A percentile compares a stretch with the other conserved stretches of the same genome.
Conservation (phyloP, 2,797 vertebrate species). For the Nyctibius grandis region DNA sequence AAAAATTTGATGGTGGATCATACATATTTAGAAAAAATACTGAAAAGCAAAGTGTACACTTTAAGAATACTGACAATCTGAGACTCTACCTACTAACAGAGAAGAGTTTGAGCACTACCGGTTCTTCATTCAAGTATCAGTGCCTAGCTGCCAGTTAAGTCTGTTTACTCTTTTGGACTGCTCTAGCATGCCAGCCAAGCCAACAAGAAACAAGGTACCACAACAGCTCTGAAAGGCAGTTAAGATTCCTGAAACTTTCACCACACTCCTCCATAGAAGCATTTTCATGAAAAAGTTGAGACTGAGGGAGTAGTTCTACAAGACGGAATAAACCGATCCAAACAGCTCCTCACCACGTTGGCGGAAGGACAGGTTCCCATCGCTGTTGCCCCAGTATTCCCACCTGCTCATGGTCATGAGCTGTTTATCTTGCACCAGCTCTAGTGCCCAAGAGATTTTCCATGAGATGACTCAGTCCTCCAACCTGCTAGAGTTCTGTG, state of each 20-base stretch:
- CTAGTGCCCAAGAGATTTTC: background rate
- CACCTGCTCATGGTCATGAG: rapidly evolving
- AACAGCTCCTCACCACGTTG: background rate
- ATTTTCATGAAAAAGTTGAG: background rate
- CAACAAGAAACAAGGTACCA: background rate
- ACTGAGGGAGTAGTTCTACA: background rate
- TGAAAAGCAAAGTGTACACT: background rate
- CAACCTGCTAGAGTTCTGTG: background rate
- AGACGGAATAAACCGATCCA: background rate
- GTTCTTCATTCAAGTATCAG: background rate
- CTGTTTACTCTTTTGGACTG: background rate
- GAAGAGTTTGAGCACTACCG: background rate
- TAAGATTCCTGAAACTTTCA: background rate
- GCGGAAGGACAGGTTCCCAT: background rate
- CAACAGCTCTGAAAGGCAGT: background rate
- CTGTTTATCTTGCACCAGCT: background rate
- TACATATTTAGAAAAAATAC: background rate
- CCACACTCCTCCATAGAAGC: background rate
- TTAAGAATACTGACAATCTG: background rate
- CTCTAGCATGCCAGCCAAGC: background rate
- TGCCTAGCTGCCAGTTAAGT: background rate
- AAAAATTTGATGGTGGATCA: background rate
- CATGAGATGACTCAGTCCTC: background rate
- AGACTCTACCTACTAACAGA: background rate
- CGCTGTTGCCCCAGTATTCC: background rate